Evolutionary conservation across 1,140 invertebrate genomes (phyloP).

Genomic region (Papilio glaucus): DNA sequence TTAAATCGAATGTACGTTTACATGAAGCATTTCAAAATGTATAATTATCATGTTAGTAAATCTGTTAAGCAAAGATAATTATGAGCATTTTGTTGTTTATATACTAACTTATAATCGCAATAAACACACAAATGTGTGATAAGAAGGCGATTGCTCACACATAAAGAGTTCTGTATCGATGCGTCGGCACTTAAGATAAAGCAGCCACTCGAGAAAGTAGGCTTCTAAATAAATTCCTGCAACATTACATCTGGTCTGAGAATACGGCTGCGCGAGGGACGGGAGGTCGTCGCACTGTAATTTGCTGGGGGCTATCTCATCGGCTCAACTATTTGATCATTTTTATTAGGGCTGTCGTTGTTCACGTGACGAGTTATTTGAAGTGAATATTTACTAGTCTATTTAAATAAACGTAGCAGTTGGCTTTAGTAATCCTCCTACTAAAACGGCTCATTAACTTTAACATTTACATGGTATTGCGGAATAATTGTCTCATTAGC

Average conservation of each 20-base stretch:
- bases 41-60: too few relatives aligned
- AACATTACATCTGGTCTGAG: slow-evolving; percentile 26
- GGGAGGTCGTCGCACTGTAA: slow-evolving; percentile 54
- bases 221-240: slow-evolving; percentile 26
- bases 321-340: slow-evolving; percentile 43
- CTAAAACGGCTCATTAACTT: too few relatives aligned
- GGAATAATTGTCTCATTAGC: too few relatives aligned
- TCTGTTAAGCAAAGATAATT: too few relatives aligned
- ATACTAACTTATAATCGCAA: slow-evolving; percentile 9
- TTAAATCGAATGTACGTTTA: too few relatives aligned
- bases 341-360: slow-evolving; percentile 22
- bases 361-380: background rate
- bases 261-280: slow-evolving; percentile 36
- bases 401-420: background rate
- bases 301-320: slow-evolving; percentile 51
- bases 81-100: slow-evolving; percentile 5
- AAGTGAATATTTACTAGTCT: background rate
- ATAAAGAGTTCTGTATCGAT: slow-evolving; percentile 9
- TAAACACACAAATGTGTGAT: slow-evolving; percentile 25
- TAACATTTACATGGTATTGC: too few relatives aligned
- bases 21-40: too few relatives aligned
- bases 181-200: slow-evolving; percentile 26
- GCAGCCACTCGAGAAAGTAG: slow-evolving; percentile 25
- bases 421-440: too few relatives aligned
- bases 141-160: slow-evolving; percentile 25